phyloP scores from a whole-genome alignment of 92 coral and sea anemone species.

The Porites lobata region DNA sequence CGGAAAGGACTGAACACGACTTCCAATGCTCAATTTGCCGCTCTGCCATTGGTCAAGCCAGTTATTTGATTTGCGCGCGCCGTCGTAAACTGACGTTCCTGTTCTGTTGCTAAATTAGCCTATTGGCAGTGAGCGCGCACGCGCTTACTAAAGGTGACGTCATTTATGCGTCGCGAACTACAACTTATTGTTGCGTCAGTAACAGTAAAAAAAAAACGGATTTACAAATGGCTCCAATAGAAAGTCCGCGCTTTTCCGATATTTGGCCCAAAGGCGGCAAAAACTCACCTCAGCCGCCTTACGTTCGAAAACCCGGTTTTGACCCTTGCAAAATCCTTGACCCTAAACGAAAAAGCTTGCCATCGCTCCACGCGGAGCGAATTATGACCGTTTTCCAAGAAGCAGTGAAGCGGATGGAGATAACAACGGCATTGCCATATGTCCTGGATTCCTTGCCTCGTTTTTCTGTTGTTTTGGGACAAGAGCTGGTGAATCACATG shows the following conservation, averaged over 20 bases:
- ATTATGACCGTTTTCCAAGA: constrained; percentile 88
- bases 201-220: neutral
- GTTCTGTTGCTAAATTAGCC: too few species aligned
- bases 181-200: constrained; percentile 22
- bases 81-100: too few species aligned
- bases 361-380: constrained; percentile 87
- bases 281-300: constrained; percentile 10
- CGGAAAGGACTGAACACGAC: too few species aligned
- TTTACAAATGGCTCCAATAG: constrained; percentile 50
- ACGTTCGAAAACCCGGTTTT: neutral
- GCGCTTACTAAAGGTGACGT: constrained; percentile 18
- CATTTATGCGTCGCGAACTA: constrained; percentile 5
- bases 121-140: neutral
- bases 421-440: constrained; percentile 74
- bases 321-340: constrained; percentile 90
- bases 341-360: constrained; percentile 81
- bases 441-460: constrained; percentile 70
- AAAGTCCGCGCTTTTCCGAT: constrained; percentile 46
- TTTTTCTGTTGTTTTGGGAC: constrained; percentile 78
- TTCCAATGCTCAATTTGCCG: too few species aligned
- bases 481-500: constrained; percentile 69
- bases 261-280: constrained; percentile 49
- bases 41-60: too few species aligned
- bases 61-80: too few species aligned
- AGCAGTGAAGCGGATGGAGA: constrained; percentile 76